These are phyloP conservation scores for Harpalus rufipes DNA, from an alignment of 2,888 invertebrate genomes.

Conservation along the genomic window DNA sequence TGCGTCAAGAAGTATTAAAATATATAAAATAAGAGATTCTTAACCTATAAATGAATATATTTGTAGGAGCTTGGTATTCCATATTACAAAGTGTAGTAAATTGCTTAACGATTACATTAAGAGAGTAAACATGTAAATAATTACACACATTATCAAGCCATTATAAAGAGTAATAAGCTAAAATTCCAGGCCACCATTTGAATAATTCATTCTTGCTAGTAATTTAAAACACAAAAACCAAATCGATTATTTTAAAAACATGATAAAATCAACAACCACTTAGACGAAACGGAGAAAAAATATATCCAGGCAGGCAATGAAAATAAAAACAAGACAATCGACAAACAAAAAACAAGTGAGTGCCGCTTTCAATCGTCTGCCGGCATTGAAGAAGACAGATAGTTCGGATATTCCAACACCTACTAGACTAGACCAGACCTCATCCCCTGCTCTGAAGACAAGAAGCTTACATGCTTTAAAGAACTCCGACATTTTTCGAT, in stretches of 20 bases:
- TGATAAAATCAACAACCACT: constrained; percentile 51
- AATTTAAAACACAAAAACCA: constrained; percentile 37
- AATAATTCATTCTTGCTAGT: constrained; percentile 29
- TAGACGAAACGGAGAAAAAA: constrained; percentile 41
- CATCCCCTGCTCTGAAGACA: neutral
- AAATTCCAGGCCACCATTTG: constrained; percentile 22
- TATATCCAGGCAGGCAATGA: constrained; percentile 37
- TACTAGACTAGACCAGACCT: constrained; percentile 14
- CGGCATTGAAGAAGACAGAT: constrained; percentile 42
- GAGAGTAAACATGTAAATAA: constrained; percentile 23
- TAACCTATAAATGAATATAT: too few species aligned
- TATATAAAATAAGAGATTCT: too few species aligned
- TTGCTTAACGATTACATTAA: neutral
- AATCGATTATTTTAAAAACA: constrained; percentile 52
- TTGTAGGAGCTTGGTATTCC: too few species aligned
- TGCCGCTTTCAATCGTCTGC: constrained; percentile 35
- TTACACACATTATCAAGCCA: constrained; percentile 27
- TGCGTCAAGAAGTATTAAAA: too few species aligned
- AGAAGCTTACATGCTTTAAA: constrained; percentile 9
- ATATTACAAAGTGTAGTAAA: too few species aligned
- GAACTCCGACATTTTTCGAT: constrained; percentile 16
- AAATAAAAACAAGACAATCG: constrained; percentile 51
- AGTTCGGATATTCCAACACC: constrained; percentile 42
- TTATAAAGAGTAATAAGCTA: constrained; percentile 9
- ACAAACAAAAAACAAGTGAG: constrained; percentile 46